These are phyloP conservation scores for Pluvialis apricaria DNA, from an alignment of 2,113 vertebrate species.

Conservation along the genomic window DNA sequence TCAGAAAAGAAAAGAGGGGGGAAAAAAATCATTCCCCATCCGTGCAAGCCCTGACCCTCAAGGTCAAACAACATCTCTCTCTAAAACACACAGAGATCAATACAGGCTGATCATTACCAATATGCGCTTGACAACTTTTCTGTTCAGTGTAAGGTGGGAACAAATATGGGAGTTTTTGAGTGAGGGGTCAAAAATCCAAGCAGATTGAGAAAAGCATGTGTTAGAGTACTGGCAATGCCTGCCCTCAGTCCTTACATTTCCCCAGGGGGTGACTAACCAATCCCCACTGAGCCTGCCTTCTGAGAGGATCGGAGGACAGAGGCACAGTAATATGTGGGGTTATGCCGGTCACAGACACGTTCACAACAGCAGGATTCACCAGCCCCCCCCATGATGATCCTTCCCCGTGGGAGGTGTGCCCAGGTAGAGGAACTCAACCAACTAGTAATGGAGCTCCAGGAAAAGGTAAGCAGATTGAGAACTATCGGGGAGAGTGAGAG, in stretches of 20 bases:
- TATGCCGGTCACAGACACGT: neutral
- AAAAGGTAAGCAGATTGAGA: too few relatives aligned
- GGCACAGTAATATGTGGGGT: too few relatives aligned
- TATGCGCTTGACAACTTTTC: fast-evolving
- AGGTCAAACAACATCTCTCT: neutral
- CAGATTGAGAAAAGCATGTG: neutral
- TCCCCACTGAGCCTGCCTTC: neutral
- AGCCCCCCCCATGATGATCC: too few relatives aligned
- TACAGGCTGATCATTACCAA: neutral
- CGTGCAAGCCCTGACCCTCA: neutral
- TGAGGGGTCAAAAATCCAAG: neutral
- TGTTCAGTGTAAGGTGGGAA: neutral
- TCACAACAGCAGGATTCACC: neutral
- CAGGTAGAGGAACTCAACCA: too few relatives aligned
- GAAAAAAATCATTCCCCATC: neutral
- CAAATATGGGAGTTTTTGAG: neutral
- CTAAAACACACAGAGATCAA: neutral
- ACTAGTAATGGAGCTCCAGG: too few relatives aligned
- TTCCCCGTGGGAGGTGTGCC: too few relatives aligned
- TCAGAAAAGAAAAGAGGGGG: neutral
- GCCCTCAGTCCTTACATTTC: neutral
- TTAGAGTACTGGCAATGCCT: neutral
- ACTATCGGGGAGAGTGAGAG: too few relatives aligned
- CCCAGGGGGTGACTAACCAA: too few relatives aligned
- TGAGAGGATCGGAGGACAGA: neutral